Evolutionary conservation across 2,888 invertebrate genomes (phyloP).

Genomic region (Empis stercorea): DNA sequence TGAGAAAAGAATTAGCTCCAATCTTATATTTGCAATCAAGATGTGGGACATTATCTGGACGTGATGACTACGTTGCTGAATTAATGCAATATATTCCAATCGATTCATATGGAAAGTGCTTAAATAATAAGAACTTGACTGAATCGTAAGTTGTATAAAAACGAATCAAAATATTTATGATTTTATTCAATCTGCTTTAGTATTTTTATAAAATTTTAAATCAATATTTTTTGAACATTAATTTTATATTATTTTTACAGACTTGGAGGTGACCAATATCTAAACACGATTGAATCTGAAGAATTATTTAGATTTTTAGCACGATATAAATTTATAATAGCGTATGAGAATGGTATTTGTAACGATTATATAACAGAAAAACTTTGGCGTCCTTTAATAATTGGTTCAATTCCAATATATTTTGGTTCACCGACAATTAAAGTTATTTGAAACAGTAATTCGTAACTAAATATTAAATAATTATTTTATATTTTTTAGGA

Average conservation of each 20-base stretch:
- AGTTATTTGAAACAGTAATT: constrained; percentile 18
- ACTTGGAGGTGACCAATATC: constrained; percentile 42
- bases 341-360: constrained; percentile 73
- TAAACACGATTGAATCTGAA: constrained; percentile 47
- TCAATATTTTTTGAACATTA: too few species aligned
- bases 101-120: constrained; percentile 68
- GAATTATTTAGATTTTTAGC: constrained; percentile 49
- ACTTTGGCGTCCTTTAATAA: constrained; percentile 66
- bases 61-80: constrained; percentile 59
- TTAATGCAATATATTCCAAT: constrained; percentile 57
- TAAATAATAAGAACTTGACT: constrained; percentile 63
- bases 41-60: constrained; percentile 64
- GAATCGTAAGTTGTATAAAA: constrained; percentile 39
- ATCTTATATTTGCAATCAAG: constrained; percentile 68
- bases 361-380: constrained; percentile 81
- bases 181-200: constrained; percentile 8
- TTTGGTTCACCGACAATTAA: constrained; percentile 59
- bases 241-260: constrained; percentile 17
- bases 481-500: constrained; percentile 38
- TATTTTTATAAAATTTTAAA: too few species aligned
- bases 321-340: constrained; percentile 68
- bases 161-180: too few species aligned
- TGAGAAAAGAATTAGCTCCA: constrained; percentile 44
- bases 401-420: constrained; percentile 71
- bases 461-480: background rate